Evolutionary conservation across 2,797 vertebrate species (phyloP), one percentile per base, ranked within the genome.

Genomic region (Gallinago stenura): DNA sequence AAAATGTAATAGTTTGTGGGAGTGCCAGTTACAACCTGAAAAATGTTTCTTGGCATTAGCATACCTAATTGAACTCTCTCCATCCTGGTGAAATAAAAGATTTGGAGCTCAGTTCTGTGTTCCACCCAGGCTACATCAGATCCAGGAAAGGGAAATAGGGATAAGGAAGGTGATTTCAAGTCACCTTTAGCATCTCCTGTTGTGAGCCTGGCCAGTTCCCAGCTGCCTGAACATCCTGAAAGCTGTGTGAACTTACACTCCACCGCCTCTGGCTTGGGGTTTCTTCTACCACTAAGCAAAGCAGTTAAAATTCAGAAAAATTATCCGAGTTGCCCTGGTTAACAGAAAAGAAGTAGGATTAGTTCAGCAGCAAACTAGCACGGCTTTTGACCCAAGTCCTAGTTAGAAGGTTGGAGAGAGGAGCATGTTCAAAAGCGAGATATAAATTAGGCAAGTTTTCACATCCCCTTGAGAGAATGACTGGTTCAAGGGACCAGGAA

Each of bases 41-140:
- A 93, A 91, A 93, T 72, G 66, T 83, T 83, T 93, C 70, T 93
- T 96, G 94, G 94, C 94, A 79, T 89, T 69, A 57, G 79, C 61
- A 82, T 46, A 35, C 43, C 83, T 85, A 89, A 92, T 37, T 90
- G 87, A 93, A 89, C 81, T 89, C 54, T 78, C 79, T 86, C 65
- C 69, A 57, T 58, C 69, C 69, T 50, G 45, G 43, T 60, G 78
- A 91, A 89, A 93, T 66, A 54, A 89, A 92, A 90, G 61, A 79
- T 85, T 76, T 86, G 85, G 53, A 91, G 33, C 46, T 86, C 80
- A 56, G 53, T 68, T 77, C 80, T 64, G 43, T 51, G 77, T 93
- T 93, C 81, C 78, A 94, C 60, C 48, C 77, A 77, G 53, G n/a
- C 77, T 83, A 66, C 53, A 11, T 16, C 57, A 68, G 56, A 41